Evolutionary conservation across 2,113 vertebrate species (phyloP), one percentile per base, ranked within the genome.

Genomic region (Chamaea fasciata): DNA sequence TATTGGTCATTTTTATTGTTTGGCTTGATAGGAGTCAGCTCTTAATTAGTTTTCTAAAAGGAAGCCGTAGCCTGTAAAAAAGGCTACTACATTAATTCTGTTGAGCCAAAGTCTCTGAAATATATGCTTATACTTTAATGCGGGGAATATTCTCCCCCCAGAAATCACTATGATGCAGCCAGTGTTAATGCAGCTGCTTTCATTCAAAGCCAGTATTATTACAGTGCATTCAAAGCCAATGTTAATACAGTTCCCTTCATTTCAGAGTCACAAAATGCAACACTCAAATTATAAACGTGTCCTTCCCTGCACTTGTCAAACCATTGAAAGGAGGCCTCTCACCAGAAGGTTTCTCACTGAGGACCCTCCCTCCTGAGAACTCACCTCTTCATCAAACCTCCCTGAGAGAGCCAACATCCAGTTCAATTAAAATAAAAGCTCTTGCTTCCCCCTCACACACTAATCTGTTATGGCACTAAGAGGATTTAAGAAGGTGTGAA

Each of bases 401-500:
- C 9, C 78, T 30, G 37, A 60, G 84, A 87, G 60, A 96, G 52
- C 27, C 49, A 74, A 47, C 41, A 71, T 44, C 11, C 47, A 62
- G 50, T 15, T 81, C 74, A 92, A 91, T 83, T 64, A 78, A 89
- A 90, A 83, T 49, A 82, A 76, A 88, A 91, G 10, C 17, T 46
- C 37, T 44, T 91, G 3, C 50, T 83, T 87, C 17, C 30, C 18
- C 20, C 35, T 92, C 59, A 39, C 33, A 35, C 16, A 13, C n/a
- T 88, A 71, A 95, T 87, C 77, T 91, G 35, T 41, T 80, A 42
- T 82, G 60, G 23, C 63, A 82, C 64, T 80, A 86, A 96, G 68
- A 94, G 60, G 87, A 92, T 94, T 94, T 81, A 65, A 90, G 52
- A 62, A 68, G 68, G 67, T 86, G 64, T 88, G 60, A 86, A 82